A percentile compares a stretch with the other conserved stretches of the same genome.
Evolutionary conservation across 2,797 vertebrate genomes (phyloP).

Genomic region (Phylloscopus collybita): DNA sequence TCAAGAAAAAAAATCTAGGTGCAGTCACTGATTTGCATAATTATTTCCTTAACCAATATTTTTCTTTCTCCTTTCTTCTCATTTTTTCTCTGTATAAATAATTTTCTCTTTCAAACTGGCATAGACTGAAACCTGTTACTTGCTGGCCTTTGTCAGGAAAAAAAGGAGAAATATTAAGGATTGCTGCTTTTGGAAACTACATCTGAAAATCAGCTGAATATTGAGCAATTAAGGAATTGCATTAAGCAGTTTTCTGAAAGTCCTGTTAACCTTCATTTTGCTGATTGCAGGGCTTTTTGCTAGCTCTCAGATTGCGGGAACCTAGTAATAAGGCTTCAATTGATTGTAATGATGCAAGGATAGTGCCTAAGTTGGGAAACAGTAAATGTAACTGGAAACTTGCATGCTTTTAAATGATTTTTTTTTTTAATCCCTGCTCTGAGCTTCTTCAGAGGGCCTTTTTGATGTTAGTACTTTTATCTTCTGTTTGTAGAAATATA

Average conservation of each 20-base stretch:
- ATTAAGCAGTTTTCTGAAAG: neutral
- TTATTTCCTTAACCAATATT: neutral
- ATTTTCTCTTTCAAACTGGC: neutral
- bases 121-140: neutral
- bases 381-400: neutral
- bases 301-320: neutral
- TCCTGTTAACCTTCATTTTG: neutral
- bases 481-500: neutral
- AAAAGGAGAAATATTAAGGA: neutral
- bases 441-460: neutral
- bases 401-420: neutral
- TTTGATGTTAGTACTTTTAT: neutral
- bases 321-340: neutral
- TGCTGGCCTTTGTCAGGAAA: neutral
- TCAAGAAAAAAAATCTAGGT: neutral
- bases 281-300: conserved; percentile 7
- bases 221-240: neutral
- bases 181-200: neutral
- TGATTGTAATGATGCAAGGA: neutral
- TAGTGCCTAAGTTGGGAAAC: neutral
- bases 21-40: neutral
- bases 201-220: neutral
- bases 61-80: neutral
- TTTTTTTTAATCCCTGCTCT: neutral
- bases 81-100: neutral